Evolutionary conservation across 1,140 invertebrate species (phyloP).

Genomic region (Panagrolaimus sp.): DNA sequence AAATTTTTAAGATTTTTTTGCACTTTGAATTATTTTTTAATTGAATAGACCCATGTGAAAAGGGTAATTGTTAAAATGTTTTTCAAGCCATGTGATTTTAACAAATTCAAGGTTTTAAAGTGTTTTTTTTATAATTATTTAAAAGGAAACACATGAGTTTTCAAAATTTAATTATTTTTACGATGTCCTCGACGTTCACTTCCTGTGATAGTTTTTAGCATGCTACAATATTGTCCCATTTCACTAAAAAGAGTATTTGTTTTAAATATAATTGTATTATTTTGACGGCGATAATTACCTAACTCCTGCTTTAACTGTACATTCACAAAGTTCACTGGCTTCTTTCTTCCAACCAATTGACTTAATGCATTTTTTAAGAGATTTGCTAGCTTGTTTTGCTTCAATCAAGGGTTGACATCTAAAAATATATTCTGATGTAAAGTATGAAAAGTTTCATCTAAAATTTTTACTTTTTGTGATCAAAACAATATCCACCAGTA

Average conservation of each 20-base stretch:
- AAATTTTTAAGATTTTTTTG: too few species aligned
- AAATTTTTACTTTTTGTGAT: slow-evolving; percentile 16
- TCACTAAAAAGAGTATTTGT: not conserved
- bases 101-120: too few species aligned
- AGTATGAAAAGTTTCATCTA: not conserved
- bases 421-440: not conserved
- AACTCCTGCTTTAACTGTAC: slow-evolving; percentile 21
- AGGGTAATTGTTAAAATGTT: too few species aligned
- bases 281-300: not conserved
- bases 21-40: too few species aligned
- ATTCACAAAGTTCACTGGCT: slow-evolving; percentile 25
- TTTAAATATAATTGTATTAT: not conserved
- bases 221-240: slow-evolving; percentile 9
- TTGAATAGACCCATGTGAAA: too few species aligned
- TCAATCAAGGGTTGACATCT: slow-evolving; percentile 29
- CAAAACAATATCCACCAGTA: slow-evolving; percentile 29
- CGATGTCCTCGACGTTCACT: not conserved
- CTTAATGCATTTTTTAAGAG: slow-evolving; percentile 22
- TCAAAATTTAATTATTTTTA: not conserved
- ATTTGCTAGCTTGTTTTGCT: slow-evolving; percentile 9
- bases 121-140: too few species aligned
- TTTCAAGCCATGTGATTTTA: too few species aligned
- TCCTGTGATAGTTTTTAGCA: slow-evolving; percentile 1
- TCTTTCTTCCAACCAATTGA: slow-evolving; percentile 24
- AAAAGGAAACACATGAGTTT: too few species aligned